phyloP scores from a whole-genome alignment of 1,140 invertebrate genomes.

The Heterodera schachtii region DNA sequence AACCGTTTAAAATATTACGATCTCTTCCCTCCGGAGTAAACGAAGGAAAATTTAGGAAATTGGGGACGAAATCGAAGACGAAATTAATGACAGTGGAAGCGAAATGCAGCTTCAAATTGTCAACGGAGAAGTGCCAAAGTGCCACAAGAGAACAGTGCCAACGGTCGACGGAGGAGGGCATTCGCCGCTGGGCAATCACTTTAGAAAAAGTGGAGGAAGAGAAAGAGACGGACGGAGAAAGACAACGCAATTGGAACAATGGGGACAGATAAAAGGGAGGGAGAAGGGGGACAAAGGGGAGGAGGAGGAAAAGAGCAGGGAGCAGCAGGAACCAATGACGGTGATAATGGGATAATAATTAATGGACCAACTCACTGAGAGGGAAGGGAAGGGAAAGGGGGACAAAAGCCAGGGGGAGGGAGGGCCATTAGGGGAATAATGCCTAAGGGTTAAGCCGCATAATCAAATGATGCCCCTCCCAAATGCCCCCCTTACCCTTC shows the following conservation, averaged over 20 bases:
- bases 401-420: no score
- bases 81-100: not conserved
- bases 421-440: no score
- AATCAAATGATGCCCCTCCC: no score
- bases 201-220: not conserved
- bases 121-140: slow-evolving; percentile 15
- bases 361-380: no score
- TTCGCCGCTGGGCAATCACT: not conserved
- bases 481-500: no score
- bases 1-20: no score
- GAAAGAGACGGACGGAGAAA: not conserved
- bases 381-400: no score
- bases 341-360: not conserved
- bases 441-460: no score
- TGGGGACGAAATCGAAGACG: not conserved
- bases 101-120: not conserved
- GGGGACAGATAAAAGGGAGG: not conserved
- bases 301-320: not conserved
- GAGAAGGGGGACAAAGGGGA: not conserved
- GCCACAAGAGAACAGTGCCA: slow-evolving; percentile 26
- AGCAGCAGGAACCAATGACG: not conserved
- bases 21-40: not conserved
- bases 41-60: slow-evolving; percentile 4
- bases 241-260: slow-evolving; percentile 27
- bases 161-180: not conserved